Conservation (phyloP, 2,888 invertebrate species). For the Galerucella nymphaeae region DNA sequence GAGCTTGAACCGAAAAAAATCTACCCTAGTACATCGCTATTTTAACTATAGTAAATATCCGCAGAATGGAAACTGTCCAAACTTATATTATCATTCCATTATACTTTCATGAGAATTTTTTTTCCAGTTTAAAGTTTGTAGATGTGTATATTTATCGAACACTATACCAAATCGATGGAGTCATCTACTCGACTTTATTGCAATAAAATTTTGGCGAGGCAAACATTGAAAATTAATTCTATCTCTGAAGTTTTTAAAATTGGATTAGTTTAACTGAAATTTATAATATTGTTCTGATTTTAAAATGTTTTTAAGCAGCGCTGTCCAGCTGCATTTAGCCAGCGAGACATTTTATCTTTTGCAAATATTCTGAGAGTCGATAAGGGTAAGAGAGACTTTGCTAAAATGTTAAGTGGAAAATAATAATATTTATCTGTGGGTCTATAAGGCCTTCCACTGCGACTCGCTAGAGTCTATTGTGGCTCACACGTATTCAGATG, state of each 20-base stretch:
- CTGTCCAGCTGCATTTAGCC: too few relatives aligned
- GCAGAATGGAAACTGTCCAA: conserved; percentile 10
- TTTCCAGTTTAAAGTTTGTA: background rate
- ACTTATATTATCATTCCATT: background rate
- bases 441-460: too few relatives aligned
- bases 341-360: too few relatives aligned
- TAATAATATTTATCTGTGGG: too few relatives aligned
- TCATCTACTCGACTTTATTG: background rate
- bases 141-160: background rate
- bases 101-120: background rate
- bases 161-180: background rate
- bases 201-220: background rate
- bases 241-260: background rate
- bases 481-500: too few relatives aligned
- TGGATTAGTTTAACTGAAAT: too few relatives aligned
- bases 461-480: too few relatives aligned
- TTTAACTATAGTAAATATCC: background rate
- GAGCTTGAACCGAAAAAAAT: background rate
- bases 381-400: too few relatives aligned
- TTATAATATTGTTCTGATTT: too few relatives aligned
- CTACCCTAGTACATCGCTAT: background rate
- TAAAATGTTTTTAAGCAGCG: too few relatives aligned
- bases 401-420: too few relatives aligned
- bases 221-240: background rate
- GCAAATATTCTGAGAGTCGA: too few relatives aligned